phyloP scores from a whole-genome alignment of 1,140 invertebrate genomes.

The Cherax destructor region DNA sequence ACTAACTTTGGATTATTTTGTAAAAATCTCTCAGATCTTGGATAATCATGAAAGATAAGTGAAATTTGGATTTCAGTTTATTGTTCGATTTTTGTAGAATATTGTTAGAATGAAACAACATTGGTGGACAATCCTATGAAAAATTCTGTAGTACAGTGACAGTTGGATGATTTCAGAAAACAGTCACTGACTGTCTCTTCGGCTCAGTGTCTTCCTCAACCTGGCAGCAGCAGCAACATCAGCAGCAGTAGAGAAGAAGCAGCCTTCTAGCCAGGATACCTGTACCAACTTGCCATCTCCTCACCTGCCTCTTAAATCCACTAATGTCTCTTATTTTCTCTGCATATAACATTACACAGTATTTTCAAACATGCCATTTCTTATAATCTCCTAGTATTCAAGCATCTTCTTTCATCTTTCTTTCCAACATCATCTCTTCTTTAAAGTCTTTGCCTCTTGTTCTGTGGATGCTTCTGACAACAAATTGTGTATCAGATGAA shows the following conservation, averaged over 20 bases:
- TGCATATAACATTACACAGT: neutral
- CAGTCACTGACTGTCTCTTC: constrained; percentile 40
- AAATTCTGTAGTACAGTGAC: neutral
- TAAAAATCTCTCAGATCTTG: no score
- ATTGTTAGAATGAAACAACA: neutral
- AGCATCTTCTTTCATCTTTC: neutral
- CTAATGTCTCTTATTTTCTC: neutral
- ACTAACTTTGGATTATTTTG: no score
- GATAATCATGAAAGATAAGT: no score
- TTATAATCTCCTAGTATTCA: neutral
- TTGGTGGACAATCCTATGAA: neutral
- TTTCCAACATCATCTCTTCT: constrained; percentile 8
- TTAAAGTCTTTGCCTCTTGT: neutral
- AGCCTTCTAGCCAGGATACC: constrained; percentile 20
- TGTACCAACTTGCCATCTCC: constrained; percentile 8
- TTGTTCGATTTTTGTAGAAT: neutral
- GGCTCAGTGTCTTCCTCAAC: constrained; percentile 37
- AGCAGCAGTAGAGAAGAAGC: neutral
- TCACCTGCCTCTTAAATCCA: neutral
- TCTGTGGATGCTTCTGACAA: constrained; percentile 31
- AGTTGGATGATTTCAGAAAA: neutral
- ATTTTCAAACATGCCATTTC: neutral
- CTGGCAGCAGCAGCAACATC: constrained; percentile 23
- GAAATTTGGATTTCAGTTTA: no score
- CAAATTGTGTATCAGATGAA: constrained; percentile 4